A percentile compares a stretch with the other conserved stretches of the same genome.
Conservation (phyloP, 1,140 invertebrate species). For the Drosophila equinoxialis region DNA sequence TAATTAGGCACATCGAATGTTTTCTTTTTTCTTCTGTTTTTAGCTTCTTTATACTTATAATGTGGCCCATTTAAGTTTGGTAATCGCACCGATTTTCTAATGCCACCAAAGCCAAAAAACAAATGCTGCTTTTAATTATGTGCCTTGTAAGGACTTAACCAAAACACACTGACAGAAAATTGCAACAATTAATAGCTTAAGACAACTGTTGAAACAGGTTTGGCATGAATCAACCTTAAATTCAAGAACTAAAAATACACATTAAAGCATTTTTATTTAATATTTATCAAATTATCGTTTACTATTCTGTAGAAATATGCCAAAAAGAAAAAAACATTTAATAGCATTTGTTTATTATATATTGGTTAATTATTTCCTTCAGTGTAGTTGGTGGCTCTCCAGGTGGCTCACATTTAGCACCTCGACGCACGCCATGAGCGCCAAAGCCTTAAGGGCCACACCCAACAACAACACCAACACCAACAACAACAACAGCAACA, state of each 20-base stretch:
- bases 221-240: no score
- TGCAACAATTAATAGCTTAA: no score
- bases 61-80: slow-evolving; percentile 68
- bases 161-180: slow-evolving; percentile 13
- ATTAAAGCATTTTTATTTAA: no score
- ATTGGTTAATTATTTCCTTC: neutral
- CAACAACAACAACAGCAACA: neutral
- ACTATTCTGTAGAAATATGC: neutral
- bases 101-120: slow-evolving; percentile 62
- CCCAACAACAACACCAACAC: neutral
- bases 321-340: neutral
- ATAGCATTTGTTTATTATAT: neutral
- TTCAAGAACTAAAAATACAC: no score
- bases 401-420: slow-evolving; percentile 64
- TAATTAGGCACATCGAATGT: slow-evolving; percentile 68
- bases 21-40: slow-evolving; percentile 14
- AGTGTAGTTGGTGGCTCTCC: slow-evolving; percentile 32
- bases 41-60: slow-evolving; percentile 13
- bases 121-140: slow-evolving; percentile 78
- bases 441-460: slow-evolving; percentile 49
- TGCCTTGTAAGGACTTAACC: slow-evolving; percentile 45
- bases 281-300: no score
- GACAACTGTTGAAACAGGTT: no score
- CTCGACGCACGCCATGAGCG: slow-evolving; percentile 64
- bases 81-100: slow-evolving; percentile 74